Base-by-base conservation (phyloP, 2,888 invertebrate species). In the Sarcophaga subvicina region DNA sequence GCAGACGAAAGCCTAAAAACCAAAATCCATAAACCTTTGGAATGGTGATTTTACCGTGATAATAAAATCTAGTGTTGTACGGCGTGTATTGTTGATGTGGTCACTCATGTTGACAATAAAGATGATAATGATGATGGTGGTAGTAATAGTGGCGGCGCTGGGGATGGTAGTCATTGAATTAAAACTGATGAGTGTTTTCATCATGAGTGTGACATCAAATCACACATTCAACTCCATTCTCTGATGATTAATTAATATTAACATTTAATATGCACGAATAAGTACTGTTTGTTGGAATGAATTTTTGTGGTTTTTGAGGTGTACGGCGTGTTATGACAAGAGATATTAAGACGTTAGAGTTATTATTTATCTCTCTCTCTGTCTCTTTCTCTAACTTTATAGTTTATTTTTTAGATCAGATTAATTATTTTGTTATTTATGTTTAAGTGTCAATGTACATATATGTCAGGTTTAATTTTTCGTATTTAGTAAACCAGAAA, bases 251-350 rank as follows among this genome's bases (percentile, higher is more conserved):
- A 80, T 72, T 54, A 71, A 80, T 72, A 25, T 54, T 12, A 37
- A 25, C 25, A 45, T 64, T 63, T 71, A 0, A 60, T 62, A 27
- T 45, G n/a, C 20, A n/a, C 37, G 37, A 37, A 37, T 10, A 37
- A 37, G 17, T 54, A 12, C 3, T 54, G 54, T 54, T 54, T 54
- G 54, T 73, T 37, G 20, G 12, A 63, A 70, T 81, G 17, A 75
- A 63, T 54, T 73, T 75, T 69, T 67, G 47, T 63, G 75, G 75
- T 49, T 75, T 45, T 81, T 63, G 49, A 49, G 67, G 63, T 69
- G 54, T 22, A 45, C 37, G 67, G 54, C 3, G 3, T 54, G 17
- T 54, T 14, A 54, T 54, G 17, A 54, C 12, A 12, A 14, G 4
- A 54, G 17, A 17, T 17, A 1, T 54, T 54, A 54, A 17, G 14